Evolutionary conservation across 92 coral and sea anemone species (phyloP).

Genomic region (Bergia puertoricense): DNA sequence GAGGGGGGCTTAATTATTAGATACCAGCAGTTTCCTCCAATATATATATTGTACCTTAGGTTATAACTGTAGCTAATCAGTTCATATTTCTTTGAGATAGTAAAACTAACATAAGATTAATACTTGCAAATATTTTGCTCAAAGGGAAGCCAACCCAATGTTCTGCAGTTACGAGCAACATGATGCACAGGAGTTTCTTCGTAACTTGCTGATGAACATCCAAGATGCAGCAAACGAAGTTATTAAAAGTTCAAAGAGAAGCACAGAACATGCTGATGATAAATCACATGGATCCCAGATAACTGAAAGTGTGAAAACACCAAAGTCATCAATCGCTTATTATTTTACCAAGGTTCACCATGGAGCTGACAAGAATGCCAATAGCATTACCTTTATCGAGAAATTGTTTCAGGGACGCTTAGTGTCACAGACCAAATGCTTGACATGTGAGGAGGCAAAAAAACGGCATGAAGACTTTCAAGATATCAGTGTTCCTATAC

Average conservation of each 20-base stretch:
- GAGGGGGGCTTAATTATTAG: no score
- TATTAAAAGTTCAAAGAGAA: slow-evolving; percentile 43
- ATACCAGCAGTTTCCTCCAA: neutral
- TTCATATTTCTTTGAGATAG: neutral
- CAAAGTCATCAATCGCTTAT: slow-evolving; percentile 33
- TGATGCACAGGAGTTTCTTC: slow-evolving; percentile 96
- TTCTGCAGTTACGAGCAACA: slow-evolving; percentile 91
- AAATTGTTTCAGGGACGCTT: slow-evolving; percentile 85
- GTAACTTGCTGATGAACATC: slow-evolving; percentile 74
- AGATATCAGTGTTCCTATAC: slow-evolving; percentile 96
- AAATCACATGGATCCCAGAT: neutral
- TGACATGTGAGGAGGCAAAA: slow-evolving; percentile 90
- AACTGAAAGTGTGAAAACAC: neutral
- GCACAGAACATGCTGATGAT: neutral
- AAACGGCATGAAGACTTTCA: slow-evolving; percentile 86
- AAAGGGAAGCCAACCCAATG: slow-evolving; percentile 74
- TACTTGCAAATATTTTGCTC: neutral
- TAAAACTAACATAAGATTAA: neutral
- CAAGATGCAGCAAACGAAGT: slow-evolving; percentile 70
- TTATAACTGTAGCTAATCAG: neutral
- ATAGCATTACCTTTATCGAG: slow-evolving; percentile 40
- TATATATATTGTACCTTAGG: no score
- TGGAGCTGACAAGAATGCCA: neutral
- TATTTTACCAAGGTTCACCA: neutral
- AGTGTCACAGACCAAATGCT: slow-evolving; percentile 84